A percentile compares a stretch with the other conserved stretches of the same genome.
Evolutionary conservation across 1,140 invertebrate species (phyloP).

Genomic region (Drosophila seguyi): DNA sequence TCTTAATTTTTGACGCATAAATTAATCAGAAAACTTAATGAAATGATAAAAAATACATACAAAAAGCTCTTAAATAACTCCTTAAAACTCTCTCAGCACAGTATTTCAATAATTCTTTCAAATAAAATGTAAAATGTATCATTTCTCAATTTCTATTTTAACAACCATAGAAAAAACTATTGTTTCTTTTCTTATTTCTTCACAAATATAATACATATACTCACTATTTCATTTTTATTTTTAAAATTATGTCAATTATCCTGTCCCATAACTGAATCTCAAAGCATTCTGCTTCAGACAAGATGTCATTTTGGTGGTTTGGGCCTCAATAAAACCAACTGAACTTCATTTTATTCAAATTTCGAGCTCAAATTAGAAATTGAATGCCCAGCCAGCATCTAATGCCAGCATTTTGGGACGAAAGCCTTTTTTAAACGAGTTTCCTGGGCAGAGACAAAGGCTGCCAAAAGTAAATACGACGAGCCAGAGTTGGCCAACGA

Average conservation of each 20-base stretch:
- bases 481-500: conserved; percentile 23
- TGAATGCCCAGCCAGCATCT: conserved; percentile 18
- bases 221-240: background rate
- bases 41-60: background rate
- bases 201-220: too few species aligned
- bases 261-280: background rate
- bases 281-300: conserved; percentile 1
- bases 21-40: fast-evolving
- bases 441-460: conserved; percentile 25
- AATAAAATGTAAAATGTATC: too few species aligned
- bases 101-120: too few species aligned
- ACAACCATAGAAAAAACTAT: too few species aligned
- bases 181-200: too few species aligned
- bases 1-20: background rate
- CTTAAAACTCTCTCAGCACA: too few species aligned
- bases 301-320: conserved; percentile 1
- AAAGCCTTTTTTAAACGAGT: conserved; percentile 45
- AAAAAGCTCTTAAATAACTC: background rate
- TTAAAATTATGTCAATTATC: background rate
- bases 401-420: conserved; percentile 24
- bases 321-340: background rate
- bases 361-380: conserved; percentile 36
- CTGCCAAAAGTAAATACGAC: conserved; percentile 42
- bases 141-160: too few species aligned
- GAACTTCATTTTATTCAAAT: conserved; percentile 37